Evolutionary conservation across 2,888 invertebrate genomes (phyloP), one percentile per base, ranked within the genome.

Genomic region (Dorcus hopei): DNA sequence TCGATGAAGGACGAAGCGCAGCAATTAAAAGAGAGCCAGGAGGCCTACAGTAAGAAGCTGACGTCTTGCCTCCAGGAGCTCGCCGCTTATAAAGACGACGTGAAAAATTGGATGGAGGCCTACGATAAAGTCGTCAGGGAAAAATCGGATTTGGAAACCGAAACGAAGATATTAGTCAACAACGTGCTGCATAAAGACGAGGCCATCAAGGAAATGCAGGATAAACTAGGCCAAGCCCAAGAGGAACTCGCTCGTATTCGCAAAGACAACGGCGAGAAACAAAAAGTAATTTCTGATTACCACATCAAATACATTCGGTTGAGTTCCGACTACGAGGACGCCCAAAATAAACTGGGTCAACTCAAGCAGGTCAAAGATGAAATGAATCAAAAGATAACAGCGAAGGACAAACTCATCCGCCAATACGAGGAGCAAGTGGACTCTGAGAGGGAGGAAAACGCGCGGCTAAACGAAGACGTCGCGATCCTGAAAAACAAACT

Each of bases 361-460:
- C 26, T 66, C 2, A 52, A 38, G 40, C 40, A 53, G 5, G 54
- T 56, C 14, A 63, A 63, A 38, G 26, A 53, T n/a, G 33, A 11
- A 8, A 39, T 66, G 43, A 23, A 49, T 33, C 38, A 52, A 42
- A 33, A 63, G 47, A 33, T 66, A 16, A 57, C 52, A 9, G 49
- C 52, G 23, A 38, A 59, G 26, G 52, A 55, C 16, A 42, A 60
- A 19, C 53, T 42, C n/a, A 14, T 63, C 7, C 53, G 59, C 45
- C 58, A 62, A 4, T 57, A 62, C n/a, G 57, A 64, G 49, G 58
- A 64, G 41, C 51, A 62, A 57, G 48, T 60, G 8, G 56, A 55
- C 47, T 52, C 57, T 19, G 56, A 57, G 38, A 51, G 49, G 38
- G 16, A 55, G 26, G 63, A 66, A 61, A 58, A 61, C 11, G 54